Conservation (phyloP, 2,888 invertebrate genomes). For the Cephus pulcher region DNA sequence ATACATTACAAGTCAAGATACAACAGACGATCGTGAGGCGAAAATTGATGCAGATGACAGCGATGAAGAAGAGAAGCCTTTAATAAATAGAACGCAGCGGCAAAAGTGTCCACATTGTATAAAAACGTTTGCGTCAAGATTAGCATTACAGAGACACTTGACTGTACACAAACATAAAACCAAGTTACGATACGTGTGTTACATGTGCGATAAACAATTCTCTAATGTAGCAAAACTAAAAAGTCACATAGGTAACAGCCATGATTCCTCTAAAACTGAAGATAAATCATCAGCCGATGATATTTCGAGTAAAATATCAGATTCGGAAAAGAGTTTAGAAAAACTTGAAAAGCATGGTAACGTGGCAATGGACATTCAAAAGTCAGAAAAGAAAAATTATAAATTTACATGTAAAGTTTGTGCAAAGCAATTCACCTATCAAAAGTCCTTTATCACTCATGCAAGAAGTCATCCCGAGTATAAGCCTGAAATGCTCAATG, state of each 20-base stretch:
- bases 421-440: slow-evolving; percentile 54
- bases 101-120: slow-evolving; percentile 51
- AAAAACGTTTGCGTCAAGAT: slow-evolving; percentile 48
- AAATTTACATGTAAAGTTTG: slow-evolving; percentile 56
- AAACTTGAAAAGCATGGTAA: slow-evolving; percentile 21
- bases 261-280: slow-evolving; percentile 31
- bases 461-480: slow-evolving; percentile 52
- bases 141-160: slow-evolving; percentile 47
- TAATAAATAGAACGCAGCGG: slow-evolving; percentile 47
- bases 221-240: slow-evolving; percentile 45
- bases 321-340: slow-evolving; percentile 20
- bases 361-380: slow-evolving; percentile 13
- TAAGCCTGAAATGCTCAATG: slow-evolving; percentile 20
- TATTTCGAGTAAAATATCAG: slow-evolving; percentile 12
- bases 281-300: slow-evolving; percentile 18
- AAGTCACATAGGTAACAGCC: slow-evolving; percentile 41
- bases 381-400: slow-evolving; percentile 35
- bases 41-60: slow-evolving; percentile 19
- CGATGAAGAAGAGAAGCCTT: slow-evolving; percentile 52
- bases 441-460: slow-evolving; percentile 54
- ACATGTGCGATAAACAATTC: slow-evolving; percentile 55
- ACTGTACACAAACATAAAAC: slow-evolving; percentile 46
- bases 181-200: slow-evolving; percentile 51
- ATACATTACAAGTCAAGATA: background rate
- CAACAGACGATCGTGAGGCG: slow-evolving; percentile 13